A percentile compares a stretch with the other conserved stretches of the same genome.
These are phyloP conservation scores for Phyto melanocephala DNA, from an alignment of 2,888 invertebrate species.

Conservation along the genomic window DNA sequence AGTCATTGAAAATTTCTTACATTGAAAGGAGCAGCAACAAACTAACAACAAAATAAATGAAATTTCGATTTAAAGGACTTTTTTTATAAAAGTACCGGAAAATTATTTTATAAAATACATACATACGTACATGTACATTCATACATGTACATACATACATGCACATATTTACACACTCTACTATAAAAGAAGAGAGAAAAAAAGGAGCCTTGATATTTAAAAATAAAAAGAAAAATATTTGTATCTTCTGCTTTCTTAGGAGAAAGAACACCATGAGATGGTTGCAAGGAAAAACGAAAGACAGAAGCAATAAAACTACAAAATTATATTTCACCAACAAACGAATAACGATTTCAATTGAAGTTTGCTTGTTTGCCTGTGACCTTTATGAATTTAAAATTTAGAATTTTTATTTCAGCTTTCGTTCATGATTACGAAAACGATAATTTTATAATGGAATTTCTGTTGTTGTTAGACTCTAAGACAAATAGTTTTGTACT, in stretches of 20 bases:
- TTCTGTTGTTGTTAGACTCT: conserved; percentile 6
- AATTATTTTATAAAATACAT: too few relatives aligned
- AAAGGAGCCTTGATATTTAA: conserved; percentile 23
- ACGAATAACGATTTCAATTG: conserved; percentile 12
- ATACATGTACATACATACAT: too few relatives aligned
- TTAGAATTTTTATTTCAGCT: conserved; percentile 24
- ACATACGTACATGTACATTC: not conserved
- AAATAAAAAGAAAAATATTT: conserved; percentile 6
- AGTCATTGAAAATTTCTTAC: too few relatives aligned
- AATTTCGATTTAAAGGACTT: too few relatives aligned
- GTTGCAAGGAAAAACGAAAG: conserved; percentile 5
- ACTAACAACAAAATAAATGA: too few relatives aligned
- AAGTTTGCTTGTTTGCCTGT: conserved; percentile 29
- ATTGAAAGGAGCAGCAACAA: too few relatives aligned
- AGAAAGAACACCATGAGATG: not conserved
- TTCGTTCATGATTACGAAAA: conserved; percentile 12
- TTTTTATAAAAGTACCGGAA: too few relatives aligned
- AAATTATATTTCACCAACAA: conserved; percentile 35
- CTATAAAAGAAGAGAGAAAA: too few relatives aligned
- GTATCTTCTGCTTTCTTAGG: conserved; percentile 16
- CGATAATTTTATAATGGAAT: conserved; percentile 27
- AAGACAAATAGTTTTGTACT: not conserved
- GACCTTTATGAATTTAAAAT: conserved; percentile 56
- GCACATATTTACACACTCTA: conserved; percentile 18
- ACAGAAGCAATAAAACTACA: conserved; percentile 48